A percentile compares a stretch with the other conserved stretches of the same genome.
Evolutionary conservation across 2,113 vertebrate genomes (phyloP).

Genomic region (Sturnus vulgaris): DNA sequence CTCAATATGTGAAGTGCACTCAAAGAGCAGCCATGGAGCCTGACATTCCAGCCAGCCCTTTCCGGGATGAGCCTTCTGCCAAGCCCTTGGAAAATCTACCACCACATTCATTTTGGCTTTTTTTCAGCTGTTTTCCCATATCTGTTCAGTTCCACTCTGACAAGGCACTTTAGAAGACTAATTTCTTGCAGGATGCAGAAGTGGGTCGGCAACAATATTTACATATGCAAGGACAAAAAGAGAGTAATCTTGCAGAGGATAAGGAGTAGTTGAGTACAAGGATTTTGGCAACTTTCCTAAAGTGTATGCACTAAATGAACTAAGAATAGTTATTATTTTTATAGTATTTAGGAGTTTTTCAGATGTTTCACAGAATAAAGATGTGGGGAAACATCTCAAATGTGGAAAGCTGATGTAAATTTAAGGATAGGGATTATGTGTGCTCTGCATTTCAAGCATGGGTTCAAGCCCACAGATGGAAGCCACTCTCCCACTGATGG

Average conservation of each 20-base stretch:
- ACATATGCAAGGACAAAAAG: not conserved
- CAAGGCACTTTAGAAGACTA: not conserved
- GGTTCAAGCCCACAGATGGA: not conserved
- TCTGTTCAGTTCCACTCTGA: not conserved
- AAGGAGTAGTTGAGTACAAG: not conserved
- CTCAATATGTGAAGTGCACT: not conserved
- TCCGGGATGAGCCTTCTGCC: not conserved
- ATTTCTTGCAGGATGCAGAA: not conserved
- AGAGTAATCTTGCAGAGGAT: not conserved
- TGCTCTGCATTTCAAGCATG: not conserved
- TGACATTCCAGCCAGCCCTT: not conserved
- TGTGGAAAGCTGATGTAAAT: not conserved
- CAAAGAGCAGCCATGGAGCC: not conserved
- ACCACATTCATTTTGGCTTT: not conserved
- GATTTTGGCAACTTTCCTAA: not conserved
- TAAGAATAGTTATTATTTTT: not conserved
- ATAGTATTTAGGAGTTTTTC: not conserved
- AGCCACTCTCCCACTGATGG: not conserved
- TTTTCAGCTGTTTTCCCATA: not conserved
- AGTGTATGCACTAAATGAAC: not conserved
- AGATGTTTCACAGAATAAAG: not conserved
- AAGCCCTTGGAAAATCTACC: constrained; percentile 4
- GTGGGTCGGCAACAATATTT: not conserved
- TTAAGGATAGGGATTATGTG: not conserved
- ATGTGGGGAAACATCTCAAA: not conserved